phyloP scores from a whole-genome alignment of 1,140 invertebrate genomes.

The Aporrectodea caliginosa region DNA sequence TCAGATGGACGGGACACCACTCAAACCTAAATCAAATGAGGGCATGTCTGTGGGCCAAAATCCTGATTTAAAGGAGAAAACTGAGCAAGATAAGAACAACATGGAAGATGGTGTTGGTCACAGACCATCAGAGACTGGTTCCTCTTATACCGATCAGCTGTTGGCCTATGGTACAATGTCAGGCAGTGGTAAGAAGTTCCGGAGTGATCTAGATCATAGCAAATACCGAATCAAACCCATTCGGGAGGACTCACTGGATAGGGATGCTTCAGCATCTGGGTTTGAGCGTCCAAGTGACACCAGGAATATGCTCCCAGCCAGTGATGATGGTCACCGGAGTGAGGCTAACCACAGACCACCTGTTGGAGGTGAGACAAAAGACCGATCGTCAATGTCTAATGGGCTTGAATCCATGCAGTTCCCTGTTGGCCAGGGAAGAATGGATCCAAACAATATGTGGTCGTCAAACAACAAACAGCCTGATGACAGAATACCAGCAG shows the following conservation, averaged over 20 bases:
- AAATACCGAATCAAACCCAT: neutral
- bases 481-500: neutral
- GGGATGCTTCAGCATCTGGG: neutral
- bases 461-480: neutral
- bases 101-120: neutral
- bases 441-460: neutral
- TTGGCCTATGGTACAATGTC: neutral
- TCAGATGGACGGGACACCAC: neutral
- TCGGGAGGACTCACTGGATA: neutral
- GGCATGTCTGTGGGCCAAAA: neutral
- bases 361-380: neutral
- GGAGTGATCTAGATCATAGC: neutral
- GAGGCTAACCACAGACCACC: neutral
- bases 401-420: neutral
- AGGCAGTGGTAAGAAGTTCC: neutral
- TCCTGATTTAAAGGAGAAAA: neutral
- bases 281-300: neutral
- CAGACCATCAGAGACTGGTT: neutral
- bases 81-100: neutral
- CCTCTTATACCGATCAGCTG: neutral
- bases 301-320: neutral
- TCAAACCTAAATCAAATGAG: neutral
- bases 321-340: neutral
- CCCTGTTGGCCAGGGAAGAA: neutral
- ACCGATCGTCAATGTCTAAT: neutral